phyloP scores from a whole-genome alignment of 2,797 vertebrate species.

The Tinamus major region DNA sequence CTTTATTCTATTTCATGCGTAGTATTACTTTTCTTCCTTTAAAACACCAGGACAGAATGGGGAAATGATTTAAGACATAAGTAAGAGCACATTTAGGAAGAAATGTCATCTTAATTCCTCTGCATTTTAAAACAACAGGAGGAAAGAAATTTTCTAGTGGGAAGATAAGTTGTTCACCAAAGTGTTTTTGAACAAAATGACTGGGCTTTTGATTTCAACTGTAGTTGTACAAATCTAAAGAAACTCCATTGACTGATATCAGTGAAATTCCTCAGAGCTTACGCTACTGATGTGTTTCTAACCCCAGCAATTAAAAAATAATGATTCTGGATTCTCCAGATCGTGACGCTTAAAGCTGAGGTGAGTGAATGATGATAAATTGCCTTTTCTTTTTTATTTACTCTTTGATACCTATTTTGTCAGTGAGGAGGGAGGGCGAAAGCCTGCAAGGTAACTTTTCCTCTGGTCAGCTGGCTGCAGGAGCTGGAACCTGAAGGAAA shows the following conservation, averaged over 20 bases:
- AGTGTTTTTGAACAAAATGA: neutral
- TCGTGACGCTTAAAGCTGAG: neutral
- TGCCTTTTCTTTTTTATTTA: neutral
- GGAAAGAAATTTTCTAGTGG: neutral
- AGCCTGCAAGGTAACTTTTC: neutral
- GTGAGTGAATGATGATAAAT: neutral
- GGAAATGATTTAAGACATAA: neutral
- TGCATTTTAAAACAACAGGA: neutral
- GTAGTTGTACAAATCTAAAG: neutral
- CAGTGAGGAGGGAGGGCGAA: neutral
- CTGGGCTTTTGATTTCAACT: neutral
- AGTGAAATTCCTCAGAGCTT: neutral
- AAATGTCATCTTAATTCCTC: neutral
- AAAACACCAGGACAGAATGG: neutral
- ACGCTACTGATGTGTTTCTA: neutral
- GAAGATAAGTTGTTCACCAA: neutral
- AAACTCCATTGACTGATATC: neutral
- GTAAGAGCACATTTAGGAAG: neutral
- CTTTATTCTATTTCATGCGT: neutral
- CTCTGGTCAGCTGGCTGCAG: neutral
- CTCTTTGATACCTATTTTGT: neutral
- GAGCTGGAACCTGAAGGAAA: neutral
- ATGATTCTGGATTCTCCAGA: neutral
- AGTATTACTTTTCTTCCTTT: neutral
- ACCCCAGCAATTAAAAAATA: neutral